Base-by-base conservation (phyloP, 2,888 invertebrate genomes). In the Microctonus aethiopoides region DNA sequence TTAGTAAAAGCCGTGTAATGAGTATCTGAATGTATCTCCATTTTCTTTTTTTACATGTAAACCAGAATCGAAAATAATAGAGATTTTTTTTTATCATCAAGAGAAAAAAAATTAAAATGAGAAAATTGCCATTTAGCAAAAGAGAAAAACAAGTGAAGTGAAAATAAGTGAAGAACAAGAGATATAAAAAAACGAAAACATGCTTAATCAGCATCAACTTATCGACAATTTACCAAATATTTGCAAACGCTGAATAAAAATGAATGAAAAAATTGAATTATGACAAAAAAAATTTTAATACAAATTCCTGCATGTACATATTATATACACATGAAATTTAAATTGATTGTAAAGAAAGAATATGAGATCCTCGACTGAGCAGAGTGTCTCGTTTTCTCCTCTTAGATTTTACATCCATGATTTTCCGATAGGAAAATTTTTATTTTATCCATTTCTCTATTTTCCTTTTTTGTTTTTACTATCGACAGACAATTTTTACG, bases 161-260 rank as follows among this genome's bases (percentile, higher is more conserved):
- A 26, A 29, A 62, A 29, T n/a, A 26, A 41, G 5, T 20, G 22
- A 22, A 26, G 24, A 26, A 11, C 0, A 29, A 13, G 13, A 26
- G 11, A 26, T 5, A 2, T n/a, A 26, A 10, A 6, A 54, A 54
- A 54, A 22, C 7, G 61, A 62, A 68, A 68, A 68, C 67, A 61
- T 68, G 67, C 39, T 39, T 67, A 67, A 67, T 67, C 67, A 61
- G 60, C 51, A 0, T 16, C 22, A 67, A 29, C 29, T 26, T 57
- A 57, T 57, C 57, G 57, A 57, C 16, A n/a, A 26, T 54, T 54
- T 26, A 46, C 6, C 20, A 46, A 46, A 46, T 46, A 46, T 46
- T 46, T 46, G 9, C 46, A 46, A 16, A 6, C 16, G 46, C 29
- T 57, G 16, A 57, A 4, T 20, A 36, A 10, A 10, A 10, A 46